These are phyloP conservation scores for Zingel zingel DNA, from an alignment of 2,113 vertebrate species.

Conservation along the genomic window DNA sequence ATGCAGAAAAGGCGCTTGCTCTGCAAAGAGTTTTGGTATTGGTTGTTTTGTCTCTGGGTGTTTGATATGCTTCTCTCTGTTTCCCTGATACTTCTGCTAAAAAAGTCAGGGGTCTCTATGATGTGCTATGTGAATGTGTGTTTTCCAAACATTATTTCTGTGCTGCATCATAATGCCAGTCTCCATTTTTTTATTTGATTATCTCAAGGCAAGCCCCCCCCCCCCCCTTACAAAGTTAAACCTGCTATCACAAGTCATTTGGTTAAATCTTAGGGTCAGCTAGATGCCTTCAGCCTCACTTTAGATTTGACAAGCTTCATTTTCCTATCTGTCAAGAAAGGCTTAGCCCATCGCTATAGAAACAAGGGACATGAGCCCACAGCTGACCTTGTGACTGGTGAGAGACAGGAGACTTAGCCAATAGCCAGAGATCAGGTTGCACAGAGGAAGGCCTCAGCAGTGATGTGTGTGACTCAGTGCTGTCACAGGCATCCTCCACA, in stretches of 20 bases:
- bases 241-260: slow-evolving; percentile 26
- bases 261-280: slow-evolving; percentile 55
- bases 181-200: slow-evolving; percentile 17
- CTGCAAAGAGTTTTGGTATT: slow-evolving; percentile 63
- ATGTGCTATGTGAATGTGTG: slow-evolving; percentile 65
- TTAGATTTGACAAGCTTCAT: slow-evolving; percentile 67
- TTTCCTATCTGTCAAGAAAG: slow-evolving; percentile 60
- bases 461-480: slow-evolving; percentile 73
- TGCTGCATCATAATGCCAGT: slow-evolving; percentile 35
- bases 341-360: slow-evolving; percentile 72
- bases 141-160: slow-evolving; percentile 56
- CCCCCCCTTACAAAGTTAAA: slow-evolving; percentile 13
- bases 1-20: slow-evolving; percentile 71
- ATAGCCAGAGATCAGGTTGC: slow-evolving; percentile 80
- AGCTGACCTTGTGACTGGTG: slow-evolving; percentile 77
- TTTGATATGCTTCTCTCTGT: slow-evolving; percentile 66
- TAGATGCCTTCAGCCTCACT: slow-evolving; percentile 58
- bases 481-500: slow-evolving; percentile 72
- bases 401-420: slow-evolving; percentile 70
- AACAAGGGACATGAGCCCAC: slow-evolving; percentile 70
- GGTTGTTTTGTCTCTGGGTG: slow-evolving; percentile 61
- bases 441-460: slow-evolving; percentile 68
- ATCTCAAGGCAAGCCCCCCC: slow-evolving; percentile 17
- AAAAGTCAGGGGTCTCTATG: slow-evolving; percentile 37
- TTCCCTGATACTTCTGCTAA: slow-evolving; percentile 50